Conservation (phyloP, 2,888 invertebrate genomes). For the Dendrolimus pini region DNA sequence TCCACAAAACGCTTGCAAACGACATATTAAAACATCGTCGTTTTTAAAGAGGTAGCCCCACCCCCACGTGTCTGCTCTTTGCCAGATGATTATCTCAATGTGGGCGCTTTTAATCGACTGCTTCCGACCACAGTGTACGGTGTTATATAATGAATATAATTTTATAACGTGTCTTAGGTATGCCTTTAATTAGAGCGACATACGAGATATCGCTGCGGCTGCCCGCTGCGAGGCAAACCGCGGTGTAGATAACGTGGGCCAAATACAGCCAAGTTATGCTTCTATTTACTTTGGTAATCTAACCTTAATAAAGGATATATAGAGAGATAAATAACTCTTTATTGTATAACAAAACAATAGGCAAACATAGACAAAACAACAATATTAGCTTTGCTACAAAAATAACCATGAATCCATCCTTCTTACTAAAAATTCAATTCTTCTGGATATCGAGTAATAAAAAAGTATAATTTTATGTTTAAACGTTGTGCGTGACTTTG, state of each 20-base stretch:
- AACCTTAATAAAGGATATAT: too few relatives aligned
- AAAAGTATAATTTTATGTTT: too few relatives aligned
- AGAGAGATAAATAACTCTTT: too few relatives aligned
- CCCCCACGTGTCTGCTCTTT: constrained; percentile 9
- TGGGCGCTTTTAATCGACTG: constrained; percentile 48
- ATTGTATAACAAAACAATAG: too few relatives aligned
- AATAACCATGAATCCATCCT: too few relatives aligned
- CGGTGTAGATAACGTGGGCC: not conserved
- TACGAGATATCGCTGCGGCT: constrained; percentile 8
- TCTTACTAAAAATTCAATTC: too few relatives aligned
- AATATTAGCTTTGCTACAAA: too few relatives aligned
- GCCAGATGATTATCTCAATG: constrained; percentile 48
- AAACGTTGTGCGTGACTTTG: too few relatives aligned
- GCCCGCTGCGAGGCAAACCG: constrained; percentile 3
- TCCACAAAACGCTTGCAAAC: not conserved
- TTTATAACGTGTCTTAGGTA: constrained; percentile 41
- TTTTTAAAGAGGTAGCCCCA: not conserved
- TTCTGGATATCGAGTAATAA: too few relatives aligned
- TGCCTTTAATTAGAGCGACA: constrained; percentile 43
- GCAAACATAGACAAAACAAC: too few relatives aligned
- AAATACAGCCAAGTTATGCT: not conserved
- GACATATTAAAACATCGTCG: not conserved
- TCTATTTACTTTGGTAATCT: too few relatives aligned
- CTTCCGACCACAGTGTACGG: constrained; percentile 33
- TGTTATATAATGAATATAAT: constrained; percentile 47